A percentile compares a stretch with the other conserved stretches of the same genome.
phyloP scores from a whole-genome alignment of 2,888 invertebrate species.

The Clivina fossor region DNA sequence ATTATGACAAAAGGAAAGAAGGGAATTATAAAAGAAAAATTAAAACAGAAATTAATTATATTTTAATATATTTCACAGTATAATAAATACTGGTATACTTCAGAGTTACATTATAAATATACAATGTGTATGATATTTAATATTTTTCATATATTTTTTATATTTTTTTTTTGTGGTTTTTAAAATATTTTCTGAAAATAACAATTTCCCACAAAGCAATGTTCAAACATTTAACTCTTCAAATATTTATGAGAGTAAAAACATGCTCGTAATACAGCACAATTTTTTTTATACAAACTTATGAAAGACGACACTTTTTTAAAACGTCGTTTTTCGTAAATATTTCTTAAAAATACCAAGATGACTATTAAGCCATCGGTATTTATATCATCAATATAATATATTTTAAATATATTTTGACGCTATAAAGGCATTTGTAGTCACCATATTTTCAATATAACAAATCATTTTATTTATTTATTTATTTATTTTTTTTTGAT shows the following conservation, averaged over 20 bases:
- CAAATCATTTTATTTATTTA: conserved; percentile 33
- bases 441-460: conserved; percentile 53
- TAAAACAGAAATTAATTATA: conserved; percentile 41
- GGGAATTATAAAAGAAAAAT: conserved; percentile 42
- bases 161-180: conserved; percentile 55
- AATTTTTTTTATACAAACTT: conserved; percentile 33
- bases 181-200: conserved; percentile 58
- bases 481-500: conserved; percentile 6
- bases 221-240: conserved; percentile 56
- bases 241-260: conserved; percentile 47
- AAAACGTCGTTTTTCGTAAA: conserved; percentile 50
- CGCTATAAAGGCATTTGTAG: conserved; percentile 56
- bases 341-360: conserved; percentile 37
- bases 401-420: conserved; percentile 49
- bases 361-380: conserved; percentile 21
- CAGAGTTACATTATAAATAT: conserved; percentile 60
- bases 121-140: conserved; percentile 57
- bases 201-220: conserved; percentile 59
- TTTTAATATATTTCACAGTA: conserved; percentile 57
- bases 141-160: conserved; percentile 44
- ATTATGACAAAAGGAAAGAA: too few species aligned
- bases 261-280: conserved; percentile 44
- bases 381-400: conserved; percentile 30
- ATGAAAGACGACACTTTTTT: conserved; percentile 41
- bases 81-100: conserved; percentile 60